Evolutionary conservation across 2,888 invertebrate genomes (phyloP).

Genomic region (Diabrotica balteata): DNA sequence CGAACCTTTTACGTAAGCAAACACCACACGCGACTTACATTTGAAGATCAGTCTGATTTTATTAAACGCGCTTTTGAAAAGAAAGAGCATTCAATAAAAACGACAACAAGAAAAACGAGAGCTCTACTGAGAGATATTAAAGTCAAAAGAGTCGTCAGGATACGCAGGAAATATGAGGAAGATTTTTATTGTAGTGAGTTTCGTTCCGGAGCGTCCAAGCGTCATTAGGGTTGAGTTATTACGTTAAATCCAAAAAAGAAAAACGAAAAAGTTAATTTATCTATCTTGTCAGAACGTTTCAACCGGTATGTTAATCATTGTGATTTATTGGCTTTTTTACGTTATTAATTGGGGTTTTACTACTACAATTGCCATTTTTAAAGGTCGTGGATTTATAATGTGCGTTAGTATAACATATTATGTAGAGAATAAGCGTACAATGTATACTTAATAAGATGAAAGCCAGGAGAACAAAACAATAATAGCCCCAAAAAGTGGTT

Average conservation of each 20-base stretch:
- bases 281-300: neutral
- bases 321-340: no score
- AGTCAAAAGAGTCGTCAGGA: no score
- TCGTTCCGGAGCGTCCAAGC: conserved; percentile 1
- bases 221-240: neutral
- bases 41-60: neutral
- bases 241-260: conserved; percentile 1
- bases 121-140: neutral
- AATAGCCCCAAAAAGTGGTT: no score
- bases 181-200: neutral
- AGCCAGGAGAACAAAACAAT: no score
- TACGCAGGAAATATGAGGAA: neutral
- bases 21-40: no score
- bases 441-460: no score
- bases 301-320: neutral
- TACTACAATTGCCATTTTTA: no score
- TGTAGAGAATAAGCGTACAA: no score
- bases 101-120: neutral
- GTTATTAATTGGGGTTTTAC: no score
- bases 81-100: neutral
- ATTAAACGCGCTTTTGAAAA: neutral
- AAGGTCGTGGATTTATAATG: no score
- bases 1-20: no score
- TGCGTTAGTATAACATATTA: no score
- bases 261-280: neutral